Base-by-base conservation (phyloP, 2,888 invertebrate species). In the Pyrrhosoma nymphula region DNA sequence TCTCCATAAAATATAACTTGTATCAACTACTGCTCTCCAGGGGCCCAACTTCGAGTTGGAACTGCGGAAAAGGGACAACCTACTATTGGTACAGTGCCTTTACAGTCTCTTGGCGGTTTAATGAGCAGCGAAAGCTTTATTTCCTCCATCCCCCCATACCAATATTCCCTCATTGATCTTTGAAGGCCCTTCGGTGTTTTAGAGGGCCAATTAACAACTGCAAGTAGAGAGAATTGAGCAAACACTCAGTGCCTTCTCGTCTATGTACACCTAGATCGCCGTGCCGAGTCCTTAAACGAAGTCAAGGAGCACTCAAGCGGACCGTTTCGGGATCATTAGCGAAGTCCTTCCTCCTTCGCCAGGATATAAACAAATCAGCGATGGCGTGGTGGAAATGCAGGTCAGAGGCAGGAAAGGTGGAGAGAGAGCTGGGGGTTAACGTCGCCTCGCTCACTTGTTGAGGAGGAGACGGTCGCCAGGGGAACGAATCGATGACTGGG, bases 401-500 rank as follows among this genome's bases (percentile, higher is more conserved):
- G 82, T 82, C 82, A 82, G 26, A n/a, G 69, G 18, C 8, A 26
- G 69, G 69, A 26, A 8, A n/a, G 0, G 69, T 60, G 60, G 69
- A n/a, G 69, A 16, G 82, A 16, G 82, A 35, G 30, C 10, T 35
- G 82, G 14, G 16, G 35, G 18, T 26, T 30, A 1, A 10, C 82
- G 82, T 82, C 82, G 30, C 30, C 18, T 35, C 82, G 82, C 35
- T 82, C 35, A 82, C 82, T 82, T 82, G 82, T 82, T 82, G 82
- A 82, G 35, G 75, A 30, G 23, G 82, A 82, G 82, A 82, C 35
- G 82, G 35, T 14, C 30, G 16, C 30, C 16, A n/a, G 35, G 82
- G 82, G 14, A 35, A 35, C 82, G 82, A 82, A 82, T 82, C 82
- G 82, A 82, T 82, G 82, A 35, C 82, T 16, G 82, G 82, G 82